Conservation (phyloP, 2,888 invertebrate species). For the Thereva nobilitata region DNA sequence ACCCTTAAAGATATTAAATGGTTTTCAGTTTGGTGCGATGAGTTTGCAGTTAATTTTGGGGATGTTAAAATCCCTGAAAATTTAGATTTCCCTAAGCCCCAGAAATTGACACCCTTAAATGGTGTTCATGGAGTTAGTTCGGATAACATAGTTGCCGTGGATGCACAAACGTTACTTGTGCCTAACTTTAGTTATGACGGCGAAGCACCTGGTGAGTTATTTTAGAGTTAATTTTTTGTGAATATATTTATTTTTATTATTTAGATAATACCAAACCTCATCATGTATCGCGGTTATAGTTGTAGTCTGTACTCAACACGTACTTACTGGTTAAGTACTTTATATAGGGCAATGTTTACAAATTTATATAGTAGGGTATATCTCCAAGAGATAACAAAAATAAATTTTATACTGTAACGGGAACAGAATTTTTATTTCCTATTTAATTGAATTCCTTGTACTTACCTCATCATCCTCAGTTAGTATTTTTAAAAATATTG, state of each 20-base stretch:
- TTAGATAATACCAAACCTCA: no score
- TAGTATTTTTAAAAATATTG: no score
- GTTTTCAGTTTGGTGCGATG: constrained; percentile 92
- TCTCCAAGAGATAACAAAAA: no score
- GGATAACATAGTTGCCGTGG: constrained; percentile 85
- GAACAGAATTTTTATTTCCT: no score
- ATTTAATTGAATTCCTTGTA: no score
- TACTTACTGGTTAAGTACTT: no score
- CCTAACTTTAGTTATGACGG: constrained; percentile 92
- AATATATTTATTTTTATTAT: neutral
- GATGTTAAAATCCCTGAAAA: constrained; percentile 79
- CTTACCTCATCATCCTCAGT: no score
- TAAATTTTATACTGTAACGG: no score
- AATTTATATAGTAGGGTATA: no score
- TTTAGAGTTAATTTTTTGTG: neutral
- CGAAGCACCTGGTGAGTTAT: constrained; percentile 79
- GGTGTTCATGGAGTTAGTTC: constrained; percentile 85
- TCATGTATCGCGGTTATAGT: no score
- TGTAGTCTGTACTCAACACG: no score
- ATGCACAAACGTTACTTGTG: constrained; percentile 88
- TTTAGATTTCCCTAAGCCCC: constrained; percentile 82
- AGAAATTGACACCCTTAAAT: constrained; percentile 73
- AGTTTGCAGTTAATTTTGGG: constrained; percentile 88
- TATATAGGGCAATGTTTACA: no score
- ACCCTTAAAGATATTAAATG: constrained; percentile 81